Evolutionary conservation across 1,140 invertebrate species (phyloP), one percentile per base, ranked within the genome.

Genomic region (Harpegnathos saltator): DNA sequence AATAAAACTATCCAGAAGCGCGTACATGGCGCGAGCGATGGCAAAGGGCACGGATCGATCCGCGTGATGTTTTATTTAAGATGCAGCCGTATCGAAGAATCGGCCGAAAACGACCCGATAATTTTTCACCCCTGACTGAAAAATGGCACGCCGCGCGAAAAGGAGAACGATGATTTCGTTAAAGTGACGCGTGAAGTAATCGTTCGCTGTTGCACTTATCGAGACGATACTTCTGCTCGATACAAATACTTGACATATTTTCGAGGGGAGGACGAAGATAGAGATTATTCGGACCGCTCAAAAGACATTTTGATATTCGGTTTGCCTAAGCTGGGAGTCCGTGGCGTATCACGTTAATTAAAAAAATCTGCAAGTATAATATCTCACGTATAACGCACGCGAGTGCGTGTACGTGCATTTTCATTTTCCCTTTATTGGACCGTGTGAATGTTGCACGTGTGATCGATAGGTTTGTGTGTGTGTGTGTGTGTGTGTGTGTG

Each of bases 51-150:
- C 22, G 33, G 26, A 77, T 77, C 73, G 58, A 75, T 75, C n/a
- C 52, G 48, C 22, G 14, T 77, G 50, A 62, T 59, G 59, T 52
- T 63, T 75, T 75, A 65, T 77, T 77, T 75, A 52, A 63, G 44
- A 75, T 24, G n/a, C 22, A 22, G 15, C 33, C 50, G 52, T 29
- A 12, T 15, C 29, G 52, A 58, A 72, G 56, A 72, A 72, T 58
- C 14, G 5, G 29, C 9, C 29, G 29, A 44, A 44, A 38, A 24
- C 19, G 29, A 1, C 62, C 24, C 59, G 48, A 62, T 17, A 17
- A 52, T 54, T 65, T 50, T 54, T 75, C 14, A 62, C 61, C 24
- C 9, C 52, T 58, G 44, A 3, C 72, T 75, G 50, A 75, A 29
- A 52, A 38, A 52, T 65, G n/a, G n/a, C n/a, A n/a, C 33, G 9